These are phyloP conservation scores for Trachelus troglodyta DNA, from an alignment of 2,888 invertebrate species.

Conservation along the genomic window DNA sequence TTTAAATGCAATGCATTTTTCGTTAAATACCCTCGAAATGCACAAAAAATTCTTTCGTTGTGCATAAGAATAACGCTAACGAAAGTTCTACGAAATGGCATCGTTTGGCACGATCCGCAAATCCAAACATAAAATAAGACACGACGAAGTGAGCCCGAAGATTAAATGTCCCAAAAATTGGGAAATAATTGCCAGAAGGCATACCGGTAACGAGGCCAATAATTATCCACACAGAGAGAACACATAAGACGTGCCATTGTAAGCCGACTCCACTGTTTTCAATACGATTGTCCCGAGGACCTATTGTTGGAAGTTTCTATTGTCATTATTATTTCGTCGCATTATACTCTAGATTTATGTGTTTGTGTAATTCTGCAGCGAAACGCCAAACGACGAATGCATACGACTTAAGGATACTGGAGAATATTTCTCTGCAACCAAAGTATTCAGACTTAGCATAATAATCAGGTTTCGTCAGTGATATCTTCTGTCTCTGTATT, in stretches of 20 bases:
- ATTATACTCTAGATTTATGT: conserved; percentile 60
- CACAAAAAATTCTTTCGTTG: background rate
- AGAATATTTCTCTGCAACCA: background rate
- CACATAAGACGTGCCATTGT: conserved; percentile 45
- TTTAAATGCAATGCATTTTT: background rate
- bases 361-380: conserved; percentile 44
- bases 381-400: background rate
- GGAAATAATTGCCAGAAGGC: background rate
- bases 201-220: conserved; percentile 39
- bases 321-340: conserved; percentile 64
- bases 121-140: conserved; percentile 17
- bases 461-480: background rate
- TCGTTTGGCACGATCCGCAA: conserved; percentile 4
- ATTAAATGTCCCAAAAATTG: conserved; percentile 13
- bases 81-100: background rate
- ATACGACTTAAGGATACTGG: background rate
- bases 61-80: background rate
- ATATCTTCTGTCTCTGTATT: background rate
- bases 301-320: conserved; percentile 65
- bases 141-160: conserved; percentile 8
- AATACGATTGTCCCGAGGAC: conserved; percentile 62
- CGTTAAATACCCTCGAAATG: background rate
- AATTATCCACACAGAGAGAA: conserved; percentile 48
- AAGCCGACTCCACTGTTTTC: conserved; percentile 53
- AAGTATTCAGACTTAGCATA: background rate